phyloP scores from a whole-genome alignment of 2,888 invertebrate species.

The Polyommatus iphigenia region DNA sequence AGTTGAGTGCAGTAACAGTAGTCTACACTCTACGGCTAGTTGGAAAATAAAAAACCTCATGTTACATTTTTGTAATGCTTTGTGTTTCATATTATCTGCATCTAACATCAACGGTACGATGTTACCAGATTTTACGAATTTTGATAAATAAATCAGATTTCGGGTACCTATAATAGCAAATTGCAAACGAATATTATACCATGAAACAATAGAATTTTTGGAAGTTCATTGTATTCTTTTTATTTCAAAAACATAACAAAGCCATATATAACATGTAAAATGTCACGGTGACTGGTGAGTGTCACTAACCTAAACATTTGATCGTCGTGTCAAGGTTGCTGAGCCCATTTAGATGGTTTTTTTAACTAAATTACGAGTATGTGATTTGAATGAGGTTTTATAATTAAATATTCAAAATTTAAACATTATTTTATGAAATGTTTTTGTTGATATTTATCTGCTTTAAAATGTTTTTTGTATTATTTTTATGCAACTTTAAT shows the following conservation, averaged over 20 bases:
- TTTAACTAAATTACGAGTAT: neutral
- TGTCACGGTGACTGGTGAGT: constrained; percentile 6
- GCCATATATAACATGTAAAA: neutral
- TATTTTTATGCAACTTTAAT: too few relatives aligned
- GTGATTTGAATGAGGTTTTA: neutral
- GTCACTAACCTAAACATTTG: constrained; percentile 30
- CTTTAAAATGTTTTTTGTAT: too few relatives aligned
- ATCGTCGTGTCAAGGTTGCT: constrained; percentile 25
- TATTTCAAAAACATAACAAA: neutral
- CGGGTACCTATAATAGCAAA: neutral
- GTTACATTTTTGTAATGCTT: too few relatives aligned
- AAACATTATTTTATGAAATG: too few relatives aligned
- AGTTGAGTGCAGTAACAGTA: too few relatives aligned
- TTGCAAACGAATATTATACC: neutral
- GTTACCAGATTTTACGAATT: neutral
- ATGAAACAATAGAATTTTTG: neutral
- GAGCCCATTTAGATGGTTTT: neutral
- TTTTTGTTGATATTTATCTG: too few relatives aligned
- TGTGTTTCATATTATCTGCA: neutral
- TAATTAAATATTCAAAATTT: too few relatives aligned
- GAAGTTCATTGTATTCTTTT: neutral
- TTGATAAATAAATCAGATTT: neutral
- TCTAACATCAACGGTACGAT: too few relatives aligned
- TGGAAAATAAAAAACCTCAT: too few relatives aligned
- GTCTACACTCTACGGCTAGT: too few relatives aligned